phyloP scores from a whole-genome alignment of 2,113 vertebrate genomes.

The Archocentrus centrarchus region DNA sequence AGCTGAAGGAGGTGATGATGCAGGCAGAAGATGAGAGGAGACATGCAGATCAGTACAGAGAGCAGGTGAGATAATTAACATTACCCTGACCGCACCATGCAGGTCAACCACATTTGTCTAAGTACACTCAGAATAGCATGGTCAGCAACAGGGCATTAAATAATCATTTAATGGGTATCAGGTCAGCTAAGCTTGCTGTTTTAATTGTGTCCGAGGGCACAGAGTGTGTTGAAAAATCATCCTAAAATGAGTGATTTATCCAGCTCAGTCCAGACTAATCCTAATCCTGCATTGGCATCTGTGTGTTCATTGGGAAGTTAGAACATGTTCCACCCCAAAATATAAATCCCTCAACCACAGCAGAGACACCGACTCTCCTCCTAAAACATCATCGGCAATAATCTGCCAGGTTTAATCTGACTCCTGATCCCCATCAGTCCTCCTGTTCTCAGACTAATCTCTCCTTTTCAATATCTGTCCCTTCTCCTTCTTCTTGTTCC shows the following conservation, averaged over 20 bases:
- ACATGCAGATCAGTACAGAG: constrained; percentile 90
- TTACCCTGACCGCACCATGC: neutral
- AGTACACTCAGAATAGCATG: neutral
- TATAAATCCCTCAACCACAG: constrained; percentile 51
- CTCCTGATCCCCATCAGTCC: constrained; percentile 41
- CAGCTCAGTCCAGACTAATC: constrained; percentile 57
- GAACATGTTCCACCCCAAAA: constrained; percentile 18
- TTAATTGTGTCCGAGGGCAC: constrained; percentile 26
- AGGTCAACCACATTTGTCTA: neutral
- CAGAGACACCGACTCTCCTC: constrained; percentile 44
- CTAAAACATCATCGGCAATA: constrained; percentile 61
- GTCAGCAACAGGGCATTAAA: constrained; percentile 6
- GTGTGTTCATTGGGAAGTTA: constrained; percentile 44
- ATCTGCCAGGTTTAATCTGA: constrained; percentile 64
- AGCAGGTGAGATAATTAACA: constrained; percentile 80
- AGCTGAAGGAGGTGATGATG: constrained; percentile 90
- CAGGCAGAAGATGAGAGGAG: constrained; percentile 92
- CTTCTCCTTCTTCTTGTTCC: neutral
- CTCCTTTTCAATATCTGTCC: constrained; percentile 4
- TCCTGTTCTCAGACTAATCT: constrained; percentile 56
- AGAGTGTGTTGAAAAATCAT: constrained; percentile 47
- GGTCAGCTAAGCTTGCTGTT: neutral
- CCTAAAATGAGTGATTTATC: constrained; percentile 53
- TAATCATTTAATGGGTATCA: constrained; percentile 22
- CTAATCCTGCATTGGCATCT: constrained; percentile 57